A percentile compares a stretch with the other conserved stretches of the same genome.
phyloP scores from a whole-genome alignment of 2,797 vertebrate species.

The Coccyzus lansbergi region DNA sequence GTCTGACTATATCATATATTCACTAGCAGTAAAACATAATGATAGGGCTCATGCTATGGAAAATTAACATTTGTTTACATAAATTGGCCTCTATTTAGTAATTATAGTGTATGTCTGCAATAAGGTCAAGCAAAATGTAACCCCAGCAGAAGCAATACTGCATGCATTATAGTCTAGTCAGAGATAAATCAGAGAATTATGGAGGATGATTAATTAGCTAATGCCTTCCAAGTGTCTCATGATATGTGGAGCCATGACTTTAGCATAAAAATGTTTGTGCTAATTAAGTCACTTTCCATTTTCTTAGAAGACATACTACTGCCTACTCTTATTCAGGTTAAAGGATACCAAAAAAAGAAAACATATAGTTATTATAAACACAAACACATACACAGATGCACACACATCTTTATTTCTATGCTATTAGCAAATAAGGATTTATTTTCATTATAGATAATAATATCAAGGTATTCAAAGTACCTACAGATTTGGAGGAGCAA shows the following conservation, averaged over 20 bases:
- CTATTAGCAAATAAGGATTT: neutral
- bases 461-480: neutral
- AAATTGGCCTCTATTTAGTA: slow-evolving; percentile 72
- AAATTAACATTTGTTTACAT: slow-evolving; percentile 54
- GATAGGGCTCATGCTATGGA: neutral
- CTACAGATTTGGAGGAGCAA: neutral
- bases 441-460: neutral
- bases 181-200: slow-evolving; percentile 38
- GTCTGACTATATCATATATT: neutral
- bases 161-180: slow-evolving; percentile 26
- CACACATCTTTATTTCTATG: neutral
- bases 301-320: slow-evolving; percentile 49
- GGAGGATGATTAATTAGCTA: slow-evolving; percentile 45
- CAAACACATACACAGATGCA: neutral
- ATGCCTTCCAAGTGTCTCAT: neutral
- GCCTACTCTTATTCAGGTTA: slow-evolving; percentile 11
- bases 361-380: neutral
- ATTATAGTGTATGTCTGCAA: slow-evolving; percentile 54
- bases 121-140: slow-evolving; percentile 67
- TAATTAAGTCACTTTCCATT: slow-evolving; percentile 32
- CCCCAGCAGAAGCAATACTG: slow-evolving; percentile 13
- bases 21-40: slow-evolving; percentile 6
- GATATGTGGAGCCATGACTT: neutral
- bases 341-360: neutral
- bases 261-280: slow-evolving; percentile 11